Base-by-base conservation (phyloP, 2,113 vertebrate genomes). In the Ammospiza nelsoni region DNA sequence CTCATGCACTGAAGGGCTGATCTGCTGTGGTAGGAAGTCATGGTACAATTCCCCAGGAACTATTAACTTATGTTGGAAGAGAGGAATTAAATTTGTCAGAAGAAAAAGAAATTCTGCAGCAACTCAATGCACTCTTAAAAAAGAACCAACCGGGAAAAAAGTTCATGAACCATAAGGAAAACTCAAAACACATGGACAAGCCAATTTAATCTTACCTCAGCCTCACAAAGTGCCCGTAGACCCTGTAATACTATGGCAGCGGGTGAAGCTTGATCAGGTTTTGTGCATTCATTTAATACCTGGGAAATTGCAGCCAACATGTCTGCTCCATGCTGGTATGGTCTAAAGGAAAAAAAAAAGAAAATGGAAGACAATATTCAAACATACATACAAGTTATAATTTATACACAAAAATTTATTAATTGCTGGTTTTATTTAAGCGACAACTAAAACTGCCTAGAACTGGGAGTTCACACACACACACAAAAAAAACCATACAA, bases 271-370 rank as follows among this genome's bases (percentile, higher is more conserved):
- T 99, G 98, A 95, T 99, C 99, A 24, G 98, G 92, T 96, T 96
- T 98, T 75, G 94, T 98, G 86, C 98, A 99, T 95, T 99, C 99
- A 80, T 98, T 98, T 86, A 99, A 87, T 6, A 98, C 98, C 77
- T 98, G 98, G 24, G 98, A 98, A 83, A 99, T 98, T 52, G 98
- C 98, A 71, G 99, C 98, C 90, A 99, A 71, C 99, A 99, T 99
- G 94, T 99, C 99, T 29, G 99, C 98, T 61, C 98, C 99, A 14
- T 99, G 99, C 77, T 99, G 99, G 95, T 99, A 99, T 2, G 99
- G 99, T 89, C 99, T 99, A 92, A 28, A 19, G 37, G 35, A 41
- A 95, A 75, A 51, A 51, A 48, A 5, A 5, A 46, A 2, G 11
- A 88, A 74, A 18, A 52, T 3, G 54, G 9, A 87, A 46, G 25